Conservation (phyloP, 2,888 invertebrate species). For the Pherbina coryleti region DNA sequence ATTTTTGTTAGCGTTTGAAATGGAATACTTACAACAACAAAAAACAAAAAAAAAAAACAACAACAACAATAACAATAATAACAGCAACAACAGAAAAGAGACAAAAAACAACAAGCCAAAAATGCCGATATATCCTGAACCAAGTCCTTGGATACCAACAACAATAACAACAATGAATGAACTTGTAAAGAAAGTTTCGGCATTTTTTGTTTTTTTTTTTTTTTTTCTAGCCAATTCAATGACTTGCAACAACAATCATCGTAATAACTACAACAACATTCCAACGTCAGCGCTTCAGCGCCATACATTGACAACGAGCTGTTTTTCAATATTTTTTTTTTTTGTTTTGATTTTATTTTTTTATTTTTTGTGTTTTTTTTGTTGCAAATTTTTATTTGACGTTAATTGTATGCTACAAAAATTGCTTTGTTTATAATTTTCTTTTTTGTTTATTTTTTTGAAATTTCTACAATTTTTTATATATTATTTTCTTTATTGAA, state of each 20-base stretch:
- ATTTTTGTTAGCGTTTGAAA: slow-evolving; percentile 5
- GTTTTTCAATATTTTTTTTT: neutral
- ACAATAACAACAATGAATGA: slow-evolving; percentile 20
- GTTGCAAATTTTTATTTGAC: neutral
- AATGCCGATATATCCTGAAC: slow-evolving; percentile 28
- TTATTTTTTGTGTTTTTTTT: neutral
- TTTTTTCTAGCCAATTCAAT: neutral
- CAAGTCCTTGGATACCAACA: slow-evolving; percentile 40
- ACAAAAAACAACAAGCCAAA: neutral
- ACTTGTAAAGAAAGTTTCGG: neutral
- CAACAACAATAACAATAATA: neutral
- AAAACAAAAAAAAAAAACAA: neutral
- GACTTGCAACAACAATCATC: neutral
- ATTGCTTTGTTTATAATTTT: too few species aligned
- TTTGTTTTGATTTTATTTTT: neutral
- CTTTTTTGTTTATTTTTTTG: too few species aligned
- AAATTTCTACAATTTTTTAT: too few species aligned
- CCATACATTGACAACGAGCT: neutral
- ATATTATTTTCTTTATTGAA: too few species aligned
- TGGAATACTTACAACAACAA: neutral
- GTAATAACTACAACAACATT: neutral
- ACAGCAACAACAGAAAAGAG: neutral
- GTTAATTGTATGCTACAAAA: neutral
- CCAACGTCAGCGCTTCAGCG: neutral
- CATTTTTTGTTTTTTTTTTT: neutral